Percentiles rank a stretch among this genome's conserved stretches.
Conservation (phyloP, 2,113 vertebrate genomes). For the Prunella himalayana region DNA sequence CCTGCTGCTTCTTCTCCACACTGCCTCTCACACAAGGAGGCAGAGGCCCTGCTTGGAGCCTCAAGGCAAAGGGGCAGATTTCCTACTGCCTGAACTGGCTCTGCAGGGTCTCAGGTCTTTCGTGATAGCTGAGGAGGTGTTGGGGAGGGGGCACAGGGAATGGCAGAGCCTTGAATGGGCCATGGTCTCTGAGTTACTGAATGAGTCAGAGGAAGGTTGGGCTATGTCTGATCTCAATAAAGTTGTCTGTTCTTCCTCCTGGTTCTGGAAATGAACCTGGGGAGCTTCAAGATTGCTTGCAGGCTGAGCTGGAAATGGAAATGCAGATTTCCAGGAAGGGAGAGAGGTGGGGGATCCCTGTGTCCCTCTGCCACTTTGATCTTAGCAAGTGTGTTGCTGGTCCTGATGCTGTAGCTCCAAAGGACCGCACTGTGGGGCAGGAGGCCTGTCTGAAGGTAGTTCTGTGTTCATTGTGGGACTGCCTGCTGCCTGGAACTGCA, state of each 20-base stretch:
- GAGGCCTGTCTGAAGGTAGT: neutral
- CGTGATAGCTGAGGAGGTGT: neutral
- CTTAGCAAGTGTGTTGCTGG: neutral
- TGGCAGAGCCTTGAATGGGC: neutral
- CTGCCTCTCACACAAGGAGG: neutral
- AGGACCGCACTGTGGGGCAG: rapidly evolving
- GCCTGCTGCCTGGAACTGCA: neutral
- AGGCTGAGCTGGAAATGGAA: neutral
- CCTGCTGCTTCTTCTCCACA: rapidly evolving
- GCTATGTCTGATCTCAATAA: neutral
- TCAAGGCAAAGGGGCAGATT: neutral
- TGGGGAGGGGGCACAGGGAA: neutral
- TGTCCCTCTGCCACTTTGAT: neutral
- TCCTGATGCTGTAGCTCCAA: neutral
- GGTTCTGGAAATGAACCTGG: neutral
- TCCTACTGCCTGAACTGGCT: neutral
- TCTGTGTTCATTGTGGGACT: neutral
- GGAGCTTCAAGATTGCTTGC: neutral
- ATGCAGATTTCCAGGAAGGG: neutral
- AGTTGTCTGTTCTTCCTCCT: neutral
- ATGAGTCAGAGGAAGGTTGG: neutral
- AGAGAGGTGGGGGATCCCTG: neutral
- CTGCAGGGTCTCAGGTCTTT: neutral
- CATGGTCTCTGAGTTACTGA: neutral
- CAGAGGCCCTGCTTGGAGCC: neutral